A percentile compares a stretch with the other conserved stretches of the same genome.
Conservation (phyloP, 2,888 invertebrate genomes). For the Tinea pellionella region DNA sequence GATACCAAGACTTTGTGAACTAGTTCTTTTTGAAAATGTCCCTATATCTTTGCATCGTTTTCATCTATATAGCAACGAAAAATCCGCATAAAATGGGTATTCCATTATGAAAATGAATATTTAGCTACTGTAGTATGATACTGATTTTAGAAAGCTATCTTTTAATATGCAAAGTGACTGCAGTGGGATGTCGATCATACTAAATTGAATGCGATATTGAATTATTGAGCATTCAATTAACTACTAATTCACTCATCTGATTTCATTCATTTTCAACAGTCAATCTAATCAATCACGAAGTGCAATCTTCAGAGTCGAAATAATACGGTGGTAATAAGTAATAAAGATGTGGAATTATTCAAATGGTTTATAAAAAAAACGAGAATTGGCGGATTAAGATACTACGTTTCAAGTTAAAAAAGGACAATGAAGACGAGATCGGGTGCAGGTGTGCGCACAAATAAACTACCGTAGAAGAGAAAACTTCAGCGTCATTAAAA, state of each 20-base stretch:
- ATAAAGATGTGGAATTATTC: no score
- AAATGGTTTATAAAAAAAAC: no score
- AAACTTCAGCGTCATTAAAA: constrained; percentile 7
- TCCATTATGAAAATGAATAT: background rate
- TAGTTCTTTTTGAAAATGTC: no score
- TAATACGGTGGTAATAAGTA: no score
- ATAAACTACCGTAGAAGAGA: background rate
- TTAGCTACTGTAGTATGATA: background rate
- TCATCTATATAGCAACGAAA: no score
- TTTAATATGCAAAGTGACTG: constrained; percentile 4
- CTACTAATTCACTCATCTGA: background rate
- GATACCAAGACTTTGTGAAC: background rate
- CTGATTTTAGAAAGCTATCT: background rate
- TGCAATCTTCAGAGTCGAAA: no score
- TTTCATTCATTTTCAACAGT: no score
- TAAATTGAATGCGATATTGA: background rate
- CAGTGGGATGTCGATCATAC: background rate
- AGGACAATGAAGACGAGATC: constrained; percentile 5
- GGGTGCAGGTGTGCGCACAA: constrained; percentile 10
- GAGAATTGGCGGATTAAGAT: no score
- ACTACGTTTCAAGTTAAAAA: background rate
- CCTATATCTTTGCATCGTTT: no score
- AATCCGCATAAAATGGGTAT: background rate
- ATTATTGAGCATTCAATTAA: background rate
- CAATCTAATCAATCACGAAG: no score